A percentile compares a stretch with the other conserved stretches of the same genome.
Conservation (phyloP, 2,888 invertebrate genomes). For the Myopa testacea region DNA sequence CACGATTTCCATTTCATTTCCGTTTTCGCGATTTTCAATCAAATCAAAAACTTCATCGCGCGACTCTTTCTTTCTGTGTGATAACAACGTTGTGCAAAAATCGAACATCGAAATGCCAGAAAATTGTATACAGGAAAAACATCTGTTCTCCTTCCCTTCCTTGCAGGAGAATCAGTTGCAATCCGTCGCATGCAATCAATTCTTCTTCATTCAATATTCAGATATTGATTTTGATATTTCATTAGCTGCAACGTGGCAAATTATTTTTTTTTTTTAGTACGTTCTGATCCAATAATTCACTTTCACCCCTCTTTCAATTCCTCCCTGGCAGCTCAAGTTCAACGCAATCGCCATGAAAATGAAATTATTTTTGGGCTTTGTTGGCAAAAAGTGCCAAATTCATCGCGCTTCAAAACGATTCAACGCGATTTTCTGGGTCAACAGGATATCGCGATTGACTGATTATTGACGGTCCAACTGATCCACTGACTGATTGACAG, state of each 20-base stretch:
- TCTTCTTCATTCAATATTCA: neutral
- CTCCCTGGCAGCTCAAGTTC: neutral
- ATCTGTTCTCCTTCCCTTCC: neutral
- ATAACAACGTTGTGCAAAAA: neutral
- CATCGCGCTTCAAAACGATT: too few relatives aligned
- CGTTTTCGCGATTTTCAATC: neutral
- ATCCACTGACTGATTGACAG: too few relatives aligned
- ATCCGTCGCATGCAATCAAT: neutral
- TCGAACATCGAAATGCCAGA: neutral
- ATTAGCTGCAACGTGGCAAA: neutral
- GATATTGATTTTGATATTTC: constrained; percentile 1
- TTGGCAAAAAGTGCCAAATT: neutral
- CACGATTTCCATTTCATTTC: neutral
- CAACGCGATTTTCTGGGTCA: too few relatives aligned
- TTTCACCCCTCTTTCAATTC: too few relatives aligned
- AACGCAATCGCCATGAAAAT: neutral
- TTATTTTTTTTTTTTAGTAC: too few relatives aligned
- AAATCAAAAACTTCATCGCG: neutral
- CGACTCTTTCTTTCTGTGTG: neutral
- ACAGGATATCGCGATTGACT: too few relatives aligned
- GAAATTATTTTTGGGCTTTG: neutral
- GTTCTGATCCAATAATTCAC: too few relatives aligned
- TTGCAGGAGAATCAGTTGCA: neutral
- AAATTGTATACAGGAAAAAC: neutral
- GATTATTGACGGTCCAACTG: too few relatives aligned